Base-by-base conservation (phyloP, 2,113 vertebrate species). In the Heliornis fulica region DNA sequence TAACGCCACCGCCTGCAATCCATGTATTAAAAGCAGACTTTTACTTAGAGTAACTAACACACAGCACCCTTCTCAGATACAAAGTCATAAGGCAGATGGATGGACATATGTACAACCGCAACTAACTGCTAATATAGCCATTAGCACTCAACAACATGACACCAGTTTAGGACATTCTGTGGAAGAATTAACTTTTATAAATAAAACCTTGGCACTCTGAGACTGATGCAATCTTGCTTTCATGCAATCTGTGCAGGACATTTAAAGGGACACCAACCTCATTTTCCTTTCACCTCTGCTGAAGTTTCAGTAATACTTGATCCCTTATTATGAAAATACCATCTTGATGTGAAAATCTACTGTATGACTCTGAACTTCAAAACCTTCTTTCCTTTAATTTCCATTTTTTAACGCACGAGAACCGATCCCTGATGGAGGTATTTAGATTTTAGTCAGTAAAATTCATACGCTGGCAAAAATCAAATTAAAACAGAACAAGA, bases 11-110 rank as follows among this genome's bases (percentile, higher is more conserved):
- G 0, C 53, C 53, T 74, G 20, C 16, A 68, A 40, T 79, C 23
- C 32, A 26, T 22, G 13, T 26, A 17, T 45, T 65, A 79, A 91
- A 95, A 83, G 10, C 66, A 83, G 59, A 28, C 25, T 88, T 87
- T 64, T 57, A 77, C 53, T 48, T 3, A 66, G 41, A 94, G 31
- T 32, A 83, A 77, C 53, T 90, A 69, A 74, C 1, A 7, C 36
- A 45, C 59, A 77, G 71, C 63, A 81, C 70, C 86, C 46, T 93
- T 54, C 59, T 63, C 14, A 2, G 34, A 70, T 54, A 40, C 23
- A 31, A 53, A 96, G 59, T 57, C 79, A 23, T 86, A 46, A 96
- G 85, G 75, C 94, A 96, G 94, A 95, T 94, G 93, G 91, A 93
- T 74, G 85, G 93, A 88, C 95, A 90, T 96, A 95, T 81, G 90